phyloP scores from a whole-genome alignment of 2,888 invertebrate genomes.

The Boloria euphrosyne region DNA sequence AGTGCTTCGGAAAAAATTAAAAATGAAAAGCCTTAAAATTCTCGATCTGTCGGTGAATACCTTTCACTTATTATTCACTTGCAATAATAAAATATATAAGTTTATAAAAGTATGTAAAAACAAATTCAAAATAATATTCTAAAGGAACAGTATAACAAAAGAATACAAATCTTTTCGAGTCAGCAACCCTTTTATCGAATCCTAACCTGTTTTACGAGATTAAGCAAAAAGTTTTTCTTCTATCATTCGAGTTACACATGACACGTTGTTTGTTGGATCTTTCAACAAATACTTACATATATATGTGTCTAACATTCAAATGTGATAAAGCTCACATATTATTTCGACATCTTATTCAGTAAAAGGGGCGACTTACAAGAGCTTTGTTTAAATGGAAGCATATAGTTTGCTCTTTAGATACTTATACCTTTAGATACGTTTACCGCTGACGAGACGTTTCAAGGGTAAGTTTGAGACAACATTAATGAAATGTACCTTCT shows the following conservation, averaged over 20 bases:
- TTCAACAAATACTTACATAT: constrained; percentile 3
- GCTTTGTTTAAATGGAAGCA: constrained; percentile 33
- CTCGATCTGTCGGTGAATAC: background rate
- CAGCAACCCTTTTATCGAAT: no score
- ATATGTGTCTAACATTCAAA: constrained; percentile 23
- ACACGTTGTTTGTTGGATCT: constrained; percentile 4
- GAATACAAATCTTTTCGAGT: no score
- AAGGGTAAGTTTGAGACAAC: constrained; percentile 2
- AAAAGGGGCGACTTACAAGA: constrained; percentile 23
- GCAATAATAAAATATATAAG: no score
- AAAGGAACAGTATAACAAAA: no score
- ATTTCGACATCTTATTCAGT: constrained; percentile 37
- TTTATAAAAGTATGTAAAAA: no score
- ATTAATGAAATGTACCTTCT: background rate
- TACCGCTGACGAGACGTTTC: constrained; percentile 10
- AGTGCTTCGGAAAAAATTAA: background rate
- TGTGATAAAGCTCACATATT: constrained; percentile 30
- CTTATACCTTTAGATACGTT: background rate
- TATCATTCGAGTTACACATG: constrained; percentile 12
- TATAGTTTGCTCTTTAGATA: constrained; percentile 29
- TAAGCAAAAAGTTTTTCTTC: constrained; percentile 14
- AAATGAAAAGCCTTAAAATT: constrained; percentile 5
- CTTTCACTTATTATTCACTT: background rate
- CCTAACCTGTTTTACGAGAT: background rate
- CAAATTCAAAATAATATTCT: background rate